A percentile compares a stretch with the other conserved stretches of the same genome.
Evolutionary conservation across 2,113 vertebrate genomes (phyloP).

Genomic region (Tor tambroides): DNA sequence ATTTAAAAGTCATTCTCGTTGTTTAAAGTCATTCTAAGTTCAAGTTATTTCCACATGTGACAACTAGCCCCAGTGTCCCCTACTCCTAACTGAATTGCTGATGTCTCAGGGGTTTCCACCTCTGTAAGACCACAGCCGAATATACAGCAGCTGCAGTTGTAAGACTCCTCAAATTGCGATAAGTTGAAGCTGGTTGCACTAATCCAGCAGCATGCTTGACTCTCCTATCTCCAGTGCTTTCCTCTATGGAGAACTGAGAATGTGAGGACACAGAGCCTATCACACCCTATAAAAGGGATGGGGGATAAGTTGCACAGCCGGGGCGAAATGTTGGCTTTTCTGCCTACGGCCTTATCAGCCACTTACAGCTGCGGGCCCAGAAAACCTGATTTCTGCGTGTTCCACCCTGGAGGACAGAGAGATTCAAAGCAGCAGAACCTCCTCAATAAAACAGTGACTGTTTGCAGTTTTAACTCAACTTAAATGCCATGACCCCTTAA

Average conservation of each 20-base stretch:
- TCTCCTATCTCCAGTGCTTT: slow-evolving; percentile 33
- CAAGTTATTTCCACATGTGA: not conserved
- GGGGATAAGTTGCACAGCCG: slow-evolving; percentile 36
- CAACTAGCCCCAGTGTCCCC: not conserved
- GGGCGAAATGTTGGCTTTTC: slow-evolving; percentile 37
- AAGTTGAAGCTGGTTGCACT: not conserved
- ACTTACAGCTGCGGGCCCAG: slow-evolving; percentile 49
- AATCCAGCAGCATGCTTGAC: slow-evolving; percentile 29
- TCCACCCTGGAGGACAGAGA: slow-evolving; percentile 24
- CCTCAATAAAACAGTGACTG: slow-evolving; percentile 26
- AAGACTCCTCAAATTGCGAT: not conserved
- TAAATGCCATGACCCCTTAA: slow-evolving; percentile 36
- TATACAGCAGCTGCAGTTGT: not conserved
- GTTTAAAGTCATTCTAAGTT: not conserved
- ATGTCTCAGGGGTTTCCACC: not conserved
- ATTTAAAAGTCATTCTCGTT: not conserved
- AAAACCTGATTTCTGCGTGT: slow-evolving; percentile 48
- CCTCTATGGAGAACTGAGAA: slow-evolving; percentile 45
- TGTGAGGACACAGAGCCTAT: slow-evolving; percentile 45
- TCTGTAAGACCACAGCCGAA: not conserved
- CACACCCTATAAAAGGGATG: slow-evolving; percentile 6
- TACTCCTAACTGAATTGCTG: not conserved
- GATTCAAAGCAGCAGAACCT: slow-evolving; percentile 9
- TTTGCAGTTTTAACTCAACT: slow-evolving; percentile 46
- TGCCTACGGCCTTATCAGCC: slow-evolving; percentile 56